A percentile compares a stretch with the other conserved stretches of the same genome.
Evolutionary conservation across 2,888 invertebrate genomes (phyloP).

Genomic region (Neoscelio sp.): DNA sequence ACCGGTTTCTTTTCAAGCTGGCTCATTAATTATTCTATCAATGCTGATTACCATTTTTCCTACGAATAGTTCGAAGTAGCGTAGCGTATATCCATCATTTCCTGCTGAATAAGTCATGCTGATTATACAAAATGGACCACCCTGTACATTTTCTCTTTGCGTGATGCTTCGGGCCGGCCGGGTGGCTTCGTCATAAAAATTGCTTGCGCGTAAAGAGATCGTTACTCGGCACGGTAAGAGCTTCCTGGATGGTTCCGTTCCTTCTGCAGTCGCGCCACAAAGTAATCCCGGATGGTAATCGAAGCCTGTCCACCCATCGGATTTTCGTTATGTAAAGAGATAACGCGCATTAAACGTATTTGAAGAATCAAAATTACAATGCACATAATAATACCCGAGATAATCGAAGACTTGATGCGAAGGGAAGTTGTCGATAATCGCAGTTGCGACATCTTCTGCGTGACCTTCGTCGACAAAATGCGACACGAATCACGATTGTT

Average conservation of each 20-base stretch:
- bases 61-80: constrained; percentile 60
- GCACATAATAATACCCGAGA: constrained; percentile 37
- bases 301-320: constrained; percentile 69
- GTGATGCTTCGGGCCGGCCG: constrained; percentile 80
- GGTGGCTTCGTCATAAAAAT: constrained; percentile 82
- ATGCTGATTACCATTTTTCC: constrained; percentile 61
- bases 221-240: constrained; percentile 77
- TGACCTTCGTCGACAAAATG: constrained; percentile 33
- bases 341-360: constrained; percentile 61
- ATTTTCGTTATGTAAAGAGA: constrained; percentile 56
- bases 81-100: constrained; percentile 64
- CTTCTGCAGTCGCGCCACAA: constrained; percentile 62
- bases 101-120: constrained; percentile 62
- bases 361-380: constrained; percentile 59
- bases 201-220: constrained; percentile 82
- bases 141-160: constrained; percentile 75
- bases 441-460: constrained; percentile 35
- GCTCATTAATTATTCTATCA: constrained; percentile 65
- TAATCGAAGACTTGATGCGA: constrained; percentile 20
- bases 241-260: constrained; percentile 79
- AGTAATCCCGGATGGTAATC: constrained; percentile 69
- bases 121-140: constrained; percentile 66
- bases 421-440: constrained; percentile 21
- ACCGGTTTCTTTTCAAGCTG: constrained; percentile 58
- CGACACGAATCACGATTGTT: constrained; percentile 34